These are phyloP conservation scores for Falco rusticolus DNA, from an alignment of 2,797 vertebrate species.

Conservation along the genomic window DNA sequence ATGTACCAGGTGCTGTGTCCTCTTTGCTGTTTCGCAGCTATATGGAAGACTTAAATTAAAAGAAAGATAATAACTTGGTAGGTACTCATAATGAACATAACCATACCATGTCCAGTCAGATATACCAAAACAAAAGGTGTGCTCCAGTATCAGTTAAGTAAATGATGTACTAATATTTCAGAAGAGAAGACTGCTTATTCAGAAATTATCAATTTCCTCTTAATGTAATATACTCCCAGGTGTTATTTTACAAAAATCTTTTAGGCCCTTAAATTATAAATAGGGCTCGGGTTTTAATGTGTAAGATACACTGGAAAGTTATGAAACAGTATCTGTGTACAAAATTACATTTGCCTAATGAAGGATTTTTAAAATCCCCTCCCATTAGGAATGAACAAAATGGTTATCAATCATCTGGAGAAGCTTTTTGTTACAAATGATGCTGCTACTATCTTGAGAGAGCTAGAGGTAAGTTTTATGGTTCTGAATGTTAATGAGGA, in stretches of 20 bases:
- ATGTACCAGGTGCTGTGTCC: neutral
- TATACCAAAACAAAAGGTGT: neutral
- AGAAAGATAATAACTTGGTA: neutral
- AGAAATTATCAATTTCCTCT: neutral
- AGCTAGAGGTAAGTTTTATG: constrained; percentile 86
- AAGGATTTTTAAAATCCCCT: neutral
- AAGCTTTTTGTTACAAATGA: constrained; percentile 99
- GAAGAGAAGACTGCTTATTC: neutral
- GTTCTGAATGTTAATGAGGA: neutral
- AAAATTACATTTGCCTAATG: neutral
- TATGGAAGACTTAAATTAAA: neutral
- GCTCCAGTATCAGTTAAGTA: neutral
- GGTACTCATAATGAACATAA: neutral
- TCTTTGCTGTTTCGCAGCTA: neutral
- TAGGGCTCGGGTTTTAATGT: neutral
- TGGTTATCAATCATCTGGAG: constrained; percentile 99
- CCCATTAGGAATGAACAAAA: constrained; percentile 97
- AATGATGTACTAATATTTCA: neutral
- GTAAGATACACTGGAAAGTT: neutral
- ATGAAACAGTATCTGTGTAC: neutral
- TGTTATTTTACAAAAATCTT: neutral
- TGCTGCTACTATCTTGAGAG: constrained; percentile 95
- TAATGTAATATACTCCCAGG: neutral
- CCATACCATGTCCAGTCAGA: neutral
- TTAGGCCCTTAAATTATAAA: neutral